Conservation (phyloP, 1,140 invertebrate species). For the Arion vulgaris region DNA sequence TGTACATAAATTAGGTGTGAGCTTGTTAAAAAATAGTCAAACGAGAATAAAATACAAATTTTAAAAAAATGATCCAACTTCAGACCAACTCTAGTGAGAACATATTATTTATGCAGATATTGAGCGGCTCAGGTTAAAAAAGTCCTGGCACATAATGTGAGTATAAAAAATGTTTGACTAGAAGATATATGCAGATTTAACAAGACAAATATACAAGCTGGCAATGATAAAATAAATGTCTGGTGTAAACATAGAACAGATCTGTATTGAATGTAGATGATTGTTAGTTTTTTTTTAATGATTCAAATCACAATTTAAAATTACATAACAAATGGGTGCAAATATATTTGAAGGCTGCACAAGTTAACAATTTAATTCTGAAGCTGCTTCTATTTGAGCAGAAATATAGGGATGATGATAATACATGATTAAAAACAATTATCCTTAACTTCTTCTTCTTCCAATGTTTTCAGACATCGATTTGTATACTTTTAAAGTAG, state of each 20-base stretch:
- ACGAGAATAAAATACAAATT: neutral
- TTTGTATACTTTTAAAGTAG: too few species aligned
- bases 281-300: too few species aligned
- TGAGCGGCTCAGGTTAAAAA: conserved; percentile 3
- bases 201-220: neutral
- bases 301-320: too few species aligned
- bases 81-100: neutral
- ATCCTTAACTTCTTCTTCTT: too few species aligned
- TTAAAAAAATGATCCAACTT: neutral
- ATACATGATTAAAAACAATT: too few species aligned
- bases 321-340: too few species aligned
- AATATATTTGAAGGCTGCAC: too few species aligned
- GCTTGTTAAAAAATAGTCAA: neutral
- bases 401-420: too few species aligned
- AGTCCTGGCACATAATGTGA: conserved; percentile 6
- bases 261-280: too few species aligned
- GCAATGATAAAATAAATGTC: neutral
- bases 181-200: neutral
- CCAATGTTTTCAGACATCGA: too few species aligned
- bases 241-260: neutral
- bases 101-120: conserved; percentile 7
- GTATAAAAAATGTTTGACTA: conserved; percentile 3
- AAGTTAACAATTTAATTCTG: too few species aligned
- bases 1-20: neutral
- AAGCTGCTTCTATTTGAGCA: too few species aligned